Evolutionary conservation across 2,888 invertebrate species (phyloP), one percentile per base, ranked within the genome.

Genomic region (Caenorhabditis sp.): DNA sequence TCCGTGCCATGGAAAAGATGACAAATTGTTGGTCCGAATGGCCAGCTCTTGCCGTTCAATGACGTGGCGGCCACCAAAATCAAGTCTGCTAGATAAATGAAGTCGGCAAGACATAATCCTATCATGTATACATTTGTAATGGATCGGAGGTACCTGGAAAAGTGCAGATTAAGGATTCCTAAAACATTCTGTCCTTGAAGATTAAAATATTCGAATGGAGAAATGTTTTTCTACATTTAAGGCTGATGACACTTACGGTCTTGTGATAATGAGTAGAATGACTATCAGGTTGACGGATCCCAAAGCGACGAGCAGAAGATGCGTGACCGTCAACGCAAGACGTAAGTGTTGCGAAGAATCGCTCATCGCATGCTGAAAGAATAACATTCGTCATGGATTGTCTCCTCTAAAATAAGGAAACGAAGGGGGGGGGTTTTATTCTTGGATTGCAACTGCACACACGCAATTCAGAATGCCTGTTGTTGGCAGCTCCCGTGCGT

Each of bases 111-210:
- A 75, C 91, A 91, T 63, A 91, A 83, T 2, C 89, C 88, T 31
- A 90, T 84, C 88, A 91, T 90, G 76, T 91, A 91, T 35, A 91
- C 91, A 80, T 91, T 91, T 19, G 91, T 91, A 44, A 91, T 91
- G 38, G 91, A 90, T 31, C 91, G 85, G 77, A 92, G 90, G 80
- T 90, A 91, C 35, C 90, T 89, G 63, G 76, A 85, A 41, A 16
- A 58, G 41, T 19, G 12, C 35, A 38, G 19, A 8, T n/a, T 49
- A 4, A 26, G 54, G 24, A 54, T 54, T 26, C 19, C 26, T 7
- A 1, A 49, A n/a, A 49, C n/a, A 19, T 22, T 19, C 49, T 54
- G 26, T 3, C 22, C 14, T 54, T 24, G 10, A 14, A 2, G 47
- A 47, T 47, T 47, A 47, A 19, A 47, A 47, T 47, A 5, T 47